Conservation (phyloP, 2,797 vertebrate species). For the Melanotaenia parkinsoni region DNA sequence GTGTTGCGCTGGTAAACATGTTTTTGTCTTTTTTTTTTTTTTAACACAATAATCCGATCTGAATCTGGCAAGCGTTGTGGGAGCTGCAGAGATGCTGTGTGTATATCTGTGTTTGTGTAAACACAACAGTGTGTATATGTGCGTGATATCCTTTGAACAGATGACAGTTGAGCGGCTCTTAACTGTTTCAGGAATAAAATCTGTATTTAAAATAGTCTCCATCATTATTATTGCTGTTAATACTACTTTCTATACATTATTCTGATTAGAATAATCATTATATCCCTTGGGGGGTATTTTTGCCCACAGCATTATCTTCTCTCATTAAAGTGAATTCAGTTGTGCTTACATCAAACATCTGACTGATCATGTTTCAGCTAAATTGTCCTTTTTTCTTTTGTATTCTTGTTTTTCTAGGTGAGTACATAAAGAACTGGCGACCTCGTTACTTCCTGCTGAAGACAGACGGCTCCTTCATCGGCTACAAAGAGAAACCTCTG, state of each 20-base stretch:
- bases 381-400: constrained; percentile 12
- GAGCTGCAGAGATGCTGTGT: constrained; percentile 52
- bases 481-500: constrained; percentile 99
- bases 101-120: constrained; percentile 33
- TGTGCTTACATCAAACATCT: constrained; percentile 6
- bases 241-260: constrained; percentile 34
- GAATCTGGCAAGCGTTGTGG: constrained; percentile 70
- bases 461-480: constrained; percentile 98
- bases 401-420: constrained; percentile 81
- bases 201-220: constrained; percentile 57
- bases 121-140: constrained; percentile 17
- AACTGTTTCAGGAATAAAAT: constrained; percentile 62
- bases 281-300: constrained; percentile 7
- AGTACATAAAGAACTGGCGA: constrained; percentile 99
- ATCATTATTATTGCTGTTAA: constrained; percentile 45
- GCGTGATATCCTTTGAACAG: constrained; percentile 51
- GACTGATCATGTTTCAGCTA: neutral
- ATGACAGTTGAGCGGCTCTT: constrained; percentile 62
- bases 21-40: constrained; percentile 79
- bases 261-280: constrained; percentile 22
- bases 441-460: constrained; percentile 97
- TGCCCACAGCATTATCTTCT: constrained; percentile 4
- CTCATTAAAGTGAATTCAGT: constrained; percentile 9
- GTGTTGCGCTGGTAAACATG: constrained; percentile 78
- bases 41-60: constrained; percentile 80